phyloP scores from a whole-genome alignment of 2,888 invertebrate species.

The Synanthedon tipuliformis region DNA sequence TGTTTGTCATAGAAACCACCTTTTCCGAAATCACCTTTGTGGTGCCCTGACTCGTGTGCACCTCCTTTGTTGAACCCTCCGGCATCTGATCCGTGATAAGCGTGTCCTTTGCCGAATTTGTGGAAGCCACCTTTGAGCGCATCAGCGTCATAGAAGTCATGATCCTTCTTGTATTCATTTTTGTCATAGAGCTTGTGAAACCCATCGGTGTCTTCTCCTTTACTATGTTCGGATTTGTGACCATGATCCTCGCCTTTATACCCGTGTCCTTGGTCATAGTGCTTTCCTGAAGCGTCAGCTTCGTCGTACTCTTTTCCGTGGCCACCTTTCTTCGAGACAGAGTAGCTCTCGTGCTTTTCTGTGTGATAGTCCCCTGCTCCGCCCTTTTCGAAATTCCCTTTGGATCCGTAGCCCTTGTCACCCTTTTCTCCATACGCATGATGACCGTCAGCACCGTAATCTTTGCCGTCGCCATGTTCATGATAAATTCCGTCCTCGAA shows the following conservation, averaged over 20 bases:
- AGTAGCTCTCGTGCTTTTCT: conserved; percentile 63
- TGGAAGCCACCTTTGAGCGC: conserved; percentile 71
- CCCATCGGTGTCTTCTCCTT: conserved; percentile 74
- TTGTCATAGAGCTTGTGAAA: conserved; percentile 77
- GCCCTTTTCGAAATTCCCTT: conserved; percentile 65
- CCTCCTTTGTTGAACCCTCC: conserved; percentile 67
- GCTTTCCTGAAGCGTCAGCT: conserved; percentile 59
- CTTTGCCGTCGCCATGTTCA: conserved; percentile 45
- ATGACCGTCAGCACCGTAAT: conserved; percentile 48
- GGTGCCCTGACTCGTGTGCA: conserved; percentile 62
- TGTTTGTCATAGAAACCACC: conserved; percentile 67
- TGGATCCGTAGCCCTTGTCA: conserved; percentile 59
- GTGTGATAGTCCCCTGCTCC: conserved; percentile 66
- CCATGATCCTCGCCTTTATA: conserved; percentile 66
- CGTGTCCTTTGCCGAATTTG: conserved; percentile 66
- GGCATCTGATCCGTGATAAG: conserved; percentile 60
- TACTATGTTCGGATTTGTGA: conserved; percentile 63
- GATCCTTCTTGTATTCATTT: conserved; percentile 79
- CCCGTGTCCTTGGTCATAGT: conserved; percentile 60
- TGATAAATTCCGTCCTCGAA: conserved; percentile 33
- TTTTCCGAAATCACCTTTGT: conserved; percentile 55
- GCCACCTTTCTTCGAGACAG: conserved; percentile 60
- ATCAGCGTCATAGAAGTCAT: conserved; percentile 76
- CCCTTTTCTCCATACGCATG: conserved; percentile 63
- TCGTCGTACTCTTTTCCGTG: conserved; percentile 64